phyloP scores from a whole-genome alignment of 2,113 vertebrate species.

The Proteles cristata region DNA sequence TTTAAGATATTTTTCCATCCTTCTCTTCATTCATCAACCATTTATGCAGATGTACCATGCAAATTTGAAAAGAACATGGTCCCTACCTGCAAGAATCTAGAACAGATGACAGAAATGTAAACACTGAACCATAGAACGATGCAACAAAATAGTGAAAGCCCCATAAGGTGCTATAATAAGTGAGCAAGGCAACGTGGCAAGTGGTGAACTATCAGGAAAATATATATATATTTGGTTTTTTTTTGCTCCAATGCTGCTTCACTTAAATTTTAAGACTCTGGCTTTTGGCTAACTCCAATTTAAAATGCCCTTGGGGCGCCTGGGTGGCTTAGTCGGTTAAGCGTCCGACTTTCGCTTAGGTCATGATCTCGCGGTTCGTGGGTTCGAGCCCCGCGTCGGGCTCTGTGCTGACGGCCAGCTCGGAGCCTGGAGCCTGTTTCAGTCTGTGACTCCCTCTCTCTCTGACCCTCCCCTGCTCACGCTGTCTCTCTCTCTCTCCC shows the following conservation, averaged over 20 bases:
- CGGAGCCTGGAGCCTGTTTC: too few species aligned
- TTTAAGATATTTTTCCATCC: background rate
- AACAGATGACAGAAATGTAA: background rate
- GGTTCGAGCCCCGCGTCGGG: too few species aligned
- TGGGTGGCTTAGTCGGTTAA: too few species aligned
- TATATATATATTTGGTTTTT: background rate
- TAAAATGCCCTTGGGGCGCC: slow-evolving; percentile 6
- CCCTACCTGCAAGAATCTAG: background rate
- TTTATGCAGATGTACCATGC: background rate
- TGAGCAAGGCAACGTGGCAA: background rate
- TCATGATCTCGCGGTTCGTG: too few species aligned
- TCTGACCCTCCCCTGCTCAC: too few species aligned
- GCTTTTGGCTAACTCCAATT: slow-evolving; percentile 33
- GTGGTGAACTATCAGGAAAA: background rate
- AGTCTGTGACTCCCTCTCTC: too few species aligned
- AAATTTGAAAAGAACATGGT: background rate
- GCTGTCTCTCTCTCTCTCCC: too few species aligned
- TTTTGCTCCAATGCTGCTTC: background rate
- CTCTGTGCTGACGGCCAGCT: too few species aligned
- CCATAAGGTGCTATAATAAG: background rate
- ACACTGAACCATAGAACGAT: background rate
- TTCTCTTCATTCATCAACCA: background rate
- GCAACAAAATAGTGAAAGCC: background rate
- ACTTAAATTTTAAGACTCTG: slow-evolving; percentile 45
- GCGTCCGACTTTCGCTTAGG: too few species aligned